Evolutionary conservation across 2,888 invertebrate species (phyloP).

Genomic region (Cantharis flavilabris): DNA sequence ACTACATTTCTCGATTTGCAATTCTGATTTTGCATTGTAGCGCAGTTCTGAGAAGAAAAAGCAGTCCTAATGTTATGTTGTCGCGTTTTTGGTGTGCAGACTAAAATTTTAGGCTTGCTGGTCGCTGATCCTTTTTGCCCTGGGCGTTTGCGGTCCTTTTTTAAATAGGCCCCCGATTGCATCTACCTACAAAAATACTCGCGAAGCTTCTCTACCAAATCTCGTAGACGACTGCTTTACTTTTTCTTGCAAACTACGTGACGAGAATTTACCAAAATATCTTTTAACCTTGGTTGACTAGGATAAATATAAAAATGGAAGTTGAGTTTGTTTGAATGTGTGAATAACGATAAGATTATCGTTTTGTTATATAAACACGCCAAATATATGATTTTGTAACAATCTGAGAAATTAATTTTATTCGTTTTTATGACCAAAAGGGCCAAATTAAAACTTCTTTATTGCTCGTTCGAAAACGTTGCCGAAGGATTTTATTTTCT

Average conservation of each 20-base stretch:
- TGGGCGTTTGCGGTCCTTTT: slow-evolving; percentile 19
- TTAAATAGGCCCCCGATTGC: slow-evolving; percentile 29
- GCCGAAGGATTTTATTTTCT: background rate
- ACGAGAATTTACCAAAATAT: slow-evolving; percentile 17
- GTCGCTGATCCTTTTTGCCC: slow-evolving; percentile 31
- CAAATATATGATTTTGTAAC: background rate
- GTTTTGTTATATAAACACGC: slow-evolving; percentile 9
- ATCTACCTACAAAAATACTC: slow-evolving; percentile 11
- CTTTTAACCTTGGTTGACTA: slow-evolving; percentile 14
- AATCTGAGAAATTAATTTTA: background rate
- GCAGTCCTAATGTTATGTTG: slow-evolving; percentile 17
- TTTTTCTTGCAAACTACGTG: slow-evolving; percentile 13
- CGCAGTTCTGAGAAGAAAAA: slow-evolving; percentile 18
- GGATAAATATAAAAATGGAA: slow-evolving; percentile 20
- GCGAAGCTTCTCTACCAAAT: background rate
- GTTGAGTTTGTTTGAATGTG: slow-evolving; percentile 10
- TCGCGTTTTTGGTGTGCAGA: slow-evolving; percentile 14
- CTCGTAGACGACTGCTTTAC: background rate
- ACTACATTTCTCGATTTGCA: slow-evolving; percentile 34
- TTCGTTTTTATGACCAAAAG: background rate
- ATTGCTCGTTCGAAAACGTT: background rate
- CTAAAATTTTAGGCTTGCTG: slow-evolving; percentile 29
- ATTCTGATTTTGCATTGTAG: slow-evolving; percentile 35
- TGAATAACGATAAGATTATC: slow-evolving; percentile 16
- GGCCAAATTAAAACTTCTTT: background rate